These are phyloP conservation scores for Eupleurogrammus muticus DNA, from an alignment of 2,797 vertebrate genomes.

Conservation along the genomic window DNA sequence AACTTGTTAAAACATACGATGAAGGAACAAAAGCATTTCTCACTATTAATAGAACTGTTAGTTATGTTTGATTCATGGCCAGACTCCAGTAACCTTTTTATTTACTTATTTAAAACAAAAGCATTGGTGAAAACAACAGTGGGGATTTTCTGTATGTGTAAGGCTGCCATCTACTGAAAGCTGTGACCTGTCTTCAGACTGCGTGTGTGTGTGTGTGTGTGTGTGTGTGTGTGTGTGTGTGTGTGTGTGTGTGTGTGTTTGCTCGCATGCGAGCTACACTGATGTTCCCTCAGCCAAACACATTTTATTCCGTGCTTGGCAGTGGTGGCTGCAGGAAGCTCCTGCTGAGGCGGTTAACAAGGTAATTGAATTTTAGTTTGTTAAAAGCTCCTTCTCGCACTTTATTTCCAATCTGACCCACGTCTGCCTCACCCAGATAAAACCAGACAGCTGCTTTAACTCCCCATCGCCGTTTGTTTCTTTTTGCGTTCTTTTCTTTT, in stretches of 20 bases:
- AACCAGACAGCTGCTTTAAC: slow-evolving; percentile 33
- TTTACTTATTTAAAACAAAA: slow-evolving; percentile 14
- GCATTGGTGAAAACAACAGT: background rate
- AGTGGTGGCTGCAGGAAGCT: slow-evolving; percentile 31
- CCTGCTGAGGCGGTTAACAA: slow-evolving; percentile 56
- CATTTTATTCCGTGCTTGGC: slow-evolving; percentile 27
- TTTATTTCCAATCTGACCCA: slow-evolving; percentile 36
- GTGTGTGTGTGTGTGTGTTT: slow-evolving; percentile 9
- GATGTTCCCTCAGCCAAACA: slow-evolving; percentile 27
- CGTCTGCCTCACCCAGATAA: slow-evolving; percentile 6
- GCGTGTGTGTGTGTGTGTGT: slow-evolving; percentile 13
- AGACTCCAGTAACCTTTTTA: background rate
- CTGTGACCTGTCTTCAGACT: slow-evolving; percentile 35
- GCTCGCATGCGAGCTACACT: slow-evolving; percentile 30
- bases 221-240: slow-evolving; percentile 5
- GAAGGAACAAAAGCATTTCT: slow-evolving; percentile 1
- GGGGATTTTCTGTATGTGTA: slow-evolving; percentile 41
- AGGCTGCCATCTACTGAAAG: slow-evolving; percentile 74
- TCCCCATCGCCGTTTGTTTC: background rate
- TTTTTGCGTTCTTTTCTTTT: background rate
- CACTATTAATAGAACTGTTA: background rate
- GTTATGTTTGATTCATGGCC: background rate
- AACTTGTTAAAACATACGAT: slow-evolving; percentile 12
- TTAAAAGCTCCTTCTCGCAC: slow-evolving; percentile 46
- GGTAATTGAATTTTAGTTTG: slow-evolving; percentile 63